phyloP scores from a whole-genome alignment of 2,113 vertebrate species.

The Sylvicapra grimmia region DNA sequence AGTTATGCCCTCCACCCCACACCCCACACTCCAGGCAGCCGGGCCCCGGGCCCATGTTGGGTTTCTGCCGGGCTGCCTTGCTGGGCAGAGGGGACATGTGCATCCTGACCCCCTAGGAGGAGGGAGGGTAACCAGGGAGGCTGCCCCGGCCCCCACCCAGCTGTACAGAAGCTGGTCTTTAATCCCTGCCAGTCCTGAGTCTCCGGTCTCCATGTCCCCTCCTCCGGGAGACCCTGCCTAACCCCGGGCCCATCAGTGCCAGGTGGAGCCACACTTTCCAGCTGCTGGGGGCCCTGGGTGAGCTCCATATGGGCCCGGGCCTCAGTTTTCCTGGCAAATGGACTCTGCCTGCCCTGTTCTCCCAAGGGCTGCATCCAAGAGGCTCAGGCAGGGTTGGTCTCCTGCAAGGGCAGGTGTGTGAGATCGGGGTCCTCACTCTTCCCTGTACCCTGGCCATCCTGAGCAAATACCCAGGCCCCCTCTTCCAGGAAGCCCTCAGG shows the following conservation, averaged over 20 bases:
- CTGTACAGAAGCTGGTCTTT: background rate
- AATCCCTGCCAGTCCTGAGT: background rate
- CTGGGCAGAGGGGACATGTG: background rate
- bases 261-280: background rate
- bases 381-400: background rate
- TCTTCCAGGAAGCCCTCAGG: background rate
- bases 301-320: background rate
- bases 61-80: background rate
- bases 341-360: background rate
- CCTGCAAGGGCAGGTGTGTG: accelerated
- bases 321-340: background rate
- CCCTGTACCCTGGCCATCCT: background rate
- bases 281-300: background rate
- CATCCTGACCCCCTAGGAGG: background rate
- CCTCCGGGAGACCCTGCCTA: background rate
- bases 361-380: background rate
- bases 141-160: background rate
- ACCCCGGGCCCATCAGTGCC: background rate
- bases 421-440: accelerated
- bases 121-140: background rate
- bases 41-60: accelerated
- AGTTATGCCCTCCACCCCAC: background rate
- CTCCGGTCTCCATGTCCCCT: background rate
- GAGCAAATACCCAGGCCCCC: background rate
- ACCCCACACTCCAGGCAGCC: accelerated